These are phyloP conservation scores for Lerema accius DNA, from an alignment of 1,140 invertebrate genomes.

Conservation along the genomic window DNA sequence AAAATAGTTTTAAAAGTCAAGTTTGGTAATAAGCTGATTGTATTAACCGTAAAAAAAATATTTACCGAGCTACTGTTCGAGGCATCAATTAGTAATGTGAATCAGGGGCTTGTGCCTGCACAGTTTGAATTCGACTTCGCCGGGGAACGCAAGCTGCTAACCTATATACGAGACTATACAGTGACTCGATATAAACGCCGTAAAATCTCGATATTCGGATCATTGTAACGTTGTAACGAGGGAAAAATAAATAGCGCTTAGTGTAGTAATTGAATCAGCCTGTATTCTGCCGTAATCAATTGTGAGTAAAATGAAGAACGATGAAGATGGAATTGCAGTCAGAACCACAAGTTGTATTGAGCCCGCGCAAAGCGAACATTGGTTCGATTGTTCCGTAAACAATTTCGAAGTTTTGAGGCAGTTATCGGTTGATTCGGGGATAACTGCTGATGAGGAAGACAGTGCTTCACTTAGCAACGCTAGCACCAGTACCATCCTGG, in stretches of 20 bases:
- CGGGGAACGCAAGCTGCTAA: conserved; percentile 25
- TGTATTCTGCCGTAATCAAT: conserved; percentile 24
- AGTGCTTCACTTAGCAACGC: not conserved
- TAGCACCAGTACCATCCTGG: conserved; percentile 11
- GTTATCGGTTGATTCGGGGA: conserved; percentile 51
- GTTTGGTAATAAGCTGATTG: too few relatives aligned
- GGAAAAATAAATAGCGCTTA: not conserved
- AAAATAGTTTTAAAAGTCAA: too few relatives aligned
- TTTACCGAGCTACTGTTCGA: too few relatives aligned
- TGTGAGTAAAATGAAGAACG: conserved; percentile 30
- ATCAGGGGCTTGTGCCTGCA: conserved; percentile 8
- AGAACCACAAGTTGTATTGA: conserved; percentile 6
- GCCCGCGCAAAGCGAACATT: conserved; percentile 36
- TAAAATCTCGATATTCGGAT: not conserved
- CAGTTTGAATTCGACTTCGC: conserved; percentile 37
- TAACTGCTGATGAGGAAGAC: conserved; percentile 43
- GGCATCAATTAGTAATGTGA: too few relatives aligned
- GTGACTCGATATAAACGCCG: not conserved
- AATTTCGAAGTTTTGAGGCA: conserved; percentile 29
- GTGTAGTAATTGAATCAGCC: conserved; percentile 15
- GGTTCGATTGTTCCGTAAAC: conserved; percentile 14
- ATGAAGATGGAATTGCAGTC: conserved; percentile 5
- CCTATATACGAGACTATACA: conserved; percentile 19
- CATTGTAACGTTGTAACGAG: not conserved
- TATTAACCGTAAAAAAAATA: too few relatives aligned